Conservation (phyloP, 2,888 invertebrate species). For the Melitaea athalia region DNA sequence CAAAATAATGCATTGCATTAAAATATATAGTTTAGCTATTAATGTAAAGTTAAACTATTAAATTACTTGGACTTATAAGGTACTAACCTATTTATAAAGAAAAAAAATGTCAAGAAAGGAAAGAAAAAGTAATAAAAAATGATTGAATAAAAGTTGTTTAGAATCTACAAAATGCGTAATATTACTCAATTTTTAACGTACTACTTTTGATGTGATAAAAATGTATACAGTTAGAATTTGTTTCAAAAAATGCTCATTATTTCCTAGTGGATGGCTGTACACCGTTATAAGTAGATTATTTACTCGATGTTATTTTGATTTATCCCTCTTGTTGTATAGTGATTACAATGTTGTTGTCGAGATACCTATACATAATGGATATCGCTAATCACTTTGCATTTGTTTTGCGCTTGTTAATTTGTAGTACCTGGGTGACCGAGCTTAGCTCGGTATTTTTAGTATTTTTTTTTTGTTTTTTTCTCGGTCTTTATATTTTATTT, state of each 20-base stretch:
- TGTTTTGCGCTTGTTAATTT: constrained; percentile 12
- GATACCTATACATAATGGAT: not conserved
- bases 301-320: constrained; percentile 9
- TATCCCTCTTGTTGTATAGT: not conserved
- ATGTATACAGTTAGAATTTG: not conserved
- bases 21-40: not conserved
- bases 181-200: too few species aligned
- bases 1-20: not conserved
- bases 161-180: too few species aligned
- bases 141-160: too few species aligned
- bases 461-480: too few species aligned
- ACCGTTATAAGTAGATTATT: constrained; percentile 15
- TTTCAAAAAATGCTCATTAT: constrained; percentile 24
- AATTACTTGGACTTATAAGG: too few species aligned
- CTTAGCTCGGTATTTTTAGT: too few species aligned
- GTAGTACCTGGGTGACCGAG: too few species aligned
- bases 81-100: too few species aligned
- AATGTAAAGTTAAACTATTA: not conserved
- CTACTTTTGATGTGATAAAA: not conserved
- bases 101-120: too few species aligned
- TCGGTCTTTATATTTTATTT: too few species aligned
- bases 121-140: too few species aligned
- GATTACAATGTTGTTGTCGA: not conserved
- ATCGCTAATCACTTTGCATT: not conserved
- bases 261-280: constrained; percentile 20